Percentiles rank a stretch among this genome's conserved stretches.
Evolutionary conservation across 2,113 vertebrate genomes (phyloP).

Genomic region (Centropus unirufus): DNA sequence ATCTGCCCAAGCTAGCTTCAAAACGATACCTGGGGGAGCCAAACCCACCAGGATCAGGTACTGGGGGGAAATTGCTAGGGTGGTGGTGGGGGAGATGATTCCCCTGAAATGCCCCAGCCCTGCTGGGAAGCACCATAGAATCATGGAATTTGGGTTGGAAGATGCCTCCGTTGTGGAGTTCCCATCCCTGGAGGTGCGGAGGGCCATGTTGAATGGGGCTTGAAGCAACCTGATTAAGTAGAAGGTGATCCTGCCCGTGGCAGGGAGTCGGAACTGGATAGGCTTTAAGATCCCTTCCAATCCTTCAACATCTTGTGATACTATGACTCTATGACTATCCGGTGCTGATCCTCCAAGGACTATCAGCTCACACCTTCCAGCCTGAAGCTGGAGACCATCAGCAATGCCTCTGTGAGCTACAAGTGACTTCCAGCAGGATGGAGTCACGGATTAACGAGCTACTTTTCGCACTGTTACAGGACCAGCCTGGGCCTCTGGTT

Average conservation of each 20-base stretch:
- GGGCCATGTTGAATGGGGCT: too few relatives aligned
- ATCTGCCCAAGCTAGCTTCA: not conserved
- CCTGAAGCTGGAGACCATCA: too few relatives aligned
- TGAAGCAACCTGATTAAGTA: too few relatives aligned
- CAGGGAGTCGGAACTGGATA: too few relatives aligned
- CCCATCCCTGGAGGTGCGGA: too few relatives aligned
- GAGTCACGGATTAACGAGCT: not conserved
- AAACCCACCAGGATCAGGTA: not conserved
- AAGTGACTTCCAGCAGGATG: not conserved
- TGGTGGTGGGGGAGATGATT: too few relatives aligned
- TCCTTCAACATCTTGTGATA: too few relatives aligned
- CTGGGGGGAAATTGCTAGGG: not conserved
- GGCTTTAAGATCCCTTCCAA: too few relatives aligned
- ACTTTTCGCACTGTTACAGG: too few relatives aligned
- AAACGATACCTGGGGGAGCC: not conserved
- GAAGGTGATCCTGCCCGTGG: too few relatives aligned
- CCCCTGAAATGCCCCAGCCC: not conserved
- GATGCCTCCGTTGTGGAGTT: too few relatives aligned
- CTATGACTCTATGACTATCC: not conserved
- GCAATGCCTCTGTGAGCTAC: not conserved
- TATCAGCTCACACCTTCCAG: fast-evolving
- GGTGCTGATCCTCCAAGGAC: fast-evolving
- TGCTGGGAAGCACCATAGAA: not conserved
- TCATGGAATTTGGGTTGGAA: too few relatives aligned
- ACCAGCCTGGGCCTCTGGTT: not conserved